These are phyloP conservation scores for Chrysaora quinquecirrha DNA, from an alignment of 30 jellyfish, hydroid and myxozoan species.

Conservation along the genomic window DNA sequence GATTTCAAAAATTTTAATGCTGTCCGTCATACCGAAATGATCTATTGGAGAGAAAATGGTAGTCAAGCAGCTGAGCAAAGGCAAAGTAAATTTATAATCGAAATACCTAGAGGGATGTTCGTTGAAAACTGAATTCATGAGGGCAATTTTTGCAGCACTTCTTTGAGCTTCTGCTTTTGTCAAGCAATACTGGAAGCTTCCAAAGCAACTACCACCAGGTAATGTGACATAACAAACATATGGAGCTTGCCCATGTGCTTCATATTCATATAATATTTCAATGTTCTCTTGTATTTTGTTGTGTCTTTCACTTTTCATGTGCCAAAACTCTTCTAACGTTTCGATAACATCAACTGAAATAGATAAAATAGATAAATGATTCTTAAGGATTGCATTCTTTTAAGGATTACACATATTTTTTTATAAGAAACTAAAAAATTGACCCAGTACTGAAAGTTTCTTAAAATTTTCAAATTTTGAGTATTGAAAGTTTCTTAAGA, in stretches of 20 bases:
- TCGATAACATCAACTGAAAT: slow-evolving; percentile 69
- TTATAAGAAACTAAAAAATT: too few species aligned
- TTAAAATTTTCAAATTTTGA: too few species aligned
- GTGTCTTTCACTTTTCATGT: slow-evolving; percentile 9
- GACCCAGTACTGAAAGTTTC: too few species aligned
- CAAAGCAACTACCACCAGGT: slow-evolving; percentile 84
- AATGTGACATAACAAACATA: slow-evolving; percentile 70
- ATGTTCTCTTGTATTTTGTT: not conserved
- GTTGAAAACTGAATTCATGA: slow-evolving; percentile 71
- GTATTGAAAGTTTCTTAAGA: too few species aligned
- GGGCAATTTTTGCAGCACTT: slow-evolving; percentile 81
- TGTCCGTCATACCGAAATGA: too few species aligned
- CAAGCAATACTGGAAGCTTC: slow-evolving; percentile 68
- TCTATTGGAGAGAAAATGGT: too few species aligned
- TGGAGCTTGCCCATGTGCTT: slow-evolving; percentile 33
- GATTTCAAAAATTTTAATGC: too few species aligned
- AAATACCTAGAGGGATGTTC: slow-evolving; percentile 80
- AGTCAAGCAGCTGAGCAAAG: too few species aligned
- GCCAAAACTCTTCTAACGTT: slow-evolving; percentile 68
- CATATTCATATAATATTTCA: slow-evolving; percentile 49
- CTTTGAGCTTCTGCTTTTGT: slow-evolving; percentile 75
- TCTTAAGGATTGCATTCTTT: too few species aligned
- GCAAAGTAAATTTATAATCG: too few species aligned
- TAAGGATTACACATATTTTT: too few species aligned
- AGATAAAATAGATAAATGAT: too few species aligned